A percentile compares a stretch with the other conserved stretches of the same genome.
These are phyloP conservation scores for Leucozona laternaria DNA, from an alignment of 2,888 invertebrate species.

Conservation along the genomic window DNA sequence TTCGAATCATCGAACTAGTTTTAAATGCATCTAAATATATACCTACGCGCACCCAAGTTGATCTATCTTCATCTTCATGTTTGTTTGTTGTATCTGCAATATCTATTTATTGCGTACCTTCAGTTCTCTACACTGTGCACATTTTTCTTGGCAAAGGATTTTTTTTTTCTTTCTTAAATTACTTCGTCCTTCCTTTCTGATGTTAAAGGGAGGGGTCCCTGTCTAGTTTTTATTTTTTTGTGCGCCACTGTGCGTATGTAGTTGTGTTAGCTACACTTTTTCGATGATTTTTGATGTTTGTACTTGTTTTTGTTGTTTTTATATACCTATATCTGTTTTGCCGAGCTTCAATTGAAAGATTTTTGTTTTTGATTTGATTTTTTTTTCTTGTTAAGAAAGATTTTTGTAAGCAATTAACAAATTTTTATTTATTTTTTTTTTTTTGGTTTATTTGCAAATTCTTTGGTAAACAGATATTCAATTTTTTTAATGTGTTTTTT, in stretches of 20 bases:
- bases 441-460: not conserved
- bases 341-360: slow-evolving; percentile 35
- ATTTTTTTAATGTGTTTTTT: slow-evolving; percentile 15
- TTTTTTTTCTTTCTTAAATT: slow-evolving; percentile 3
- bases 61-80: slow-evolving; percentile 23
- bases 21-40: slow-evolving; percentile 64
- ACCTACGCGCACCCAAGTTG: slow-evolving; percentile 14
- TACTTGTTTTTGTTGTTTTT: slow-evolving; percentile 7
- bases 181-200: slow-evolving; percentile 1
- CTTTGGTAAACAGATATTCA: not conserved
- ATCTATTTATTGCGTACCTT: slow-evolving; percentile 28
- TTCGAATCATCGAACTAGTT: slow-evolving; percentile 39
- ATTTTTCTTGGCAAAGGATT: slow-evolving; percentile 61
- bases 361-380: slow-evolving; percentile 16
- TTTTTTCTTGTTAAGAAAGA: slow-evolving; percentile 38
- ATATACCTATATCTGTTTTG: not conserved
- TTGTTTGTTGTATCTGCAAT: slow-evolving; percentile 30
- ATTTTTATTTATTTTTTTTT: slow-evolving; percentile 23
- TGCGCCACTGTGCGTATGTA: slow-evolving; percentile 22
- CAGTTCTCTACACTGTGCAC: not conserved
- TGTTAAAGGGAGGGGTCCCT: not conserved
- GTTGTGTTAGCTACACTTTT: slow-evolving; percentile 4
- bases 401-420: slow-evolving; percentile 58
- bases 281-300: slow-evolving; percentile 42
- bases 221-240: slow-evolving; percentile 34